Evolutionary conservation across 2,113 vertebrate species (phyloP).

Genomic region (Equus przewalskii): DNA sequence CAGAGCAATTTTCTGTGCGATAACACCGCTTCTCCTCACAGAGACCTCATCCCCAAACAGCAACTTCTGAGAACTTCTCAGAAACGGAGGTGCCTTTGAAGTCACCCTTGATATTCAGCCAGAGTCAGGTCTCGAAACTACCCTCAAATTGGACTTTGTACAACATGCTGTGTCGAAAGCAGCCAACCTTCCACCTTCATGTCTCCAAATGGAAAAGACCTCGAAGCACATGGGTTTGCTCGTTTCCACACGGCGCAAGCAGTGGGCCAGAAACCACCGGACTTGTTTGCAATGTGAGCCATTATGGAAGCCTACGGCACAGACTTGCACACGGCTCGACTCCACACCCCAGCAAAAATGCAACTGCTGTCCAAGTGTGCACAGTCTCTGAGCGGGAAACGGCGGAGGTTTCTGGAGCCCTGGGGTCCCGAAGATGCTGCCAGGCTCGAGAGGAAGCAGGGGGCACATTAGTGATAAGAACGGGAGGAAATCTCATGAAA

Average conservation of each 20-base stretch:
- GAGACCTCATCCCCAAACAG: slow-evolving; percentile 55
- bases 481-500: neutral
- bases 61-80: slow-evolving; percentile 33
- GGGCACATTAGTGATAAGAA: neutral
- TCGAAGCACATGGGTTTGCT: neutral
- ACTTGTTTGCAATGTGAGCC: slow-evolving; percentile 69
- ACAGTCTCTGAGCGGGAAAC: neutral
- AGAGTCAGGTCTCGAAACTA: neutral
- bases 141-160: neutral
- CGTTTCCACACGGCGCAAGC: neutral
- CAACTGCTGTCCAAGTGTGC: slow-evolving; percentile 53
- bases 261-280: slow-evolving; percentile 20
- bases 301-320: slow-evolving; percentile 14
- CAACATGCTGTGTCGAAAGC: neutral
- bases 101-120: slow-evolving; percentile 59
- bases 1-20: slow-evolving; percentile 32
- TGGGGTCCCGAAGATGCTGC: slow-evolving; percentile 19
- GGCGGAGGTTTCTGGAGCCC: slow-evolving; percentile 52
- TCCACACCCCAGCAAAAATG: slow-evolving; percentile 76
- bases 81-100: neutral
- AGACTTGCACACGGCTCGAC: slow-evolving; percentile 64
- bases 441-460: slow-evolving; percentile 36
- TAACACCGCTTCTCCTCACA: slow-evolving; percentile 43
- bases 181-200: neutral
- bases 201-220: slow-evolving; percentile 8